Evolutionary conservation across 2,113 vertebrate genomes (phyloP), one percentile per base, ranked within the genome.

Genomic region (Equus przewalskii): DNA sequence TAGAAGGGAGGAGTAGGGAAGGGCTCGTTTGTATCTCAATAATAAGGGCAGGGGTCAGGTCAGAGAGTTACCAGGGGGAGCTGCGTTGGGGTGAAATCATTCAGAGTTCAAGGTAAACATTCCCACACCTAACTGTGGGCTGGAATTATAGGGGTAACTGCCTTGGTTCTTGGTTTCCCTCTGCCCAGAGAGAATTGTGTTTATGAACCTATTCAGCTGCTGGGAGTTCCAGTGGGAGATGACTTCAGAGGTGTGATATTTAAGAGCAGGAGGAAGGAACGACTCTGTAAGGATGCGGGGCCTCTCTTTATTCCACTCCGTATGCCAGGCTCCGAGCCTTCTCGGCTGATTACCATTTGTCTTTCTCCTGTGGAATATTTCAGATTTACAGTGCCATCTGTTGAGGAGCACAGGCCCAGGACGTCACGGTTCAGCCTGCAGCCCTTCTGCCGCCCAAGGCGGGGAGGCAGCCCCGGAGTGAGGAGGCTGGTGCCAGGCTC

Each of bases 301-400:
- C 56, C 94, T 96, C 95, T 94, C 5, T 95, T 92, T 95, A 73
- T 73, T 92, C 96, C 75, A 19, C 83, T 85, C 88, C 62, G 7
- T 93, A 69, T 95, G 96, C 96, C 96, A 94, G 94, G 90, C 78
- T 96, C 85, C 1, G 13, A 80, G 85, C 46, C 84, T 92, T 86
- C 90, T 97, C 82, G 46, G 89, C 90, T 44, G 81, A 82, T 91
- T 96, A 92, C 94, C 97, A 96, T 98, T 97, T 95, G 96, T 97
- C 96, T 98, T 97, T 36, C 96, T 97, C 94, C 87, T 80, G 90
- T 91, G 92, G 95, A 97, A 79, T 85, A 97, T 87, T 82, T 97
- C 97, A 96, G 96, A 97, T 97, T 96, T 96, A 93, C 85, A 49
- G 90, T 92, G 96, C 97, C 98, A 98, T 98, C 98, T 98, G 98